These are phyloP conservation scores for Dendrocincla tyrannina DNA, from an alignment of 2,797 vertebrate genomes.

Conservation along the genomic window DNA sequence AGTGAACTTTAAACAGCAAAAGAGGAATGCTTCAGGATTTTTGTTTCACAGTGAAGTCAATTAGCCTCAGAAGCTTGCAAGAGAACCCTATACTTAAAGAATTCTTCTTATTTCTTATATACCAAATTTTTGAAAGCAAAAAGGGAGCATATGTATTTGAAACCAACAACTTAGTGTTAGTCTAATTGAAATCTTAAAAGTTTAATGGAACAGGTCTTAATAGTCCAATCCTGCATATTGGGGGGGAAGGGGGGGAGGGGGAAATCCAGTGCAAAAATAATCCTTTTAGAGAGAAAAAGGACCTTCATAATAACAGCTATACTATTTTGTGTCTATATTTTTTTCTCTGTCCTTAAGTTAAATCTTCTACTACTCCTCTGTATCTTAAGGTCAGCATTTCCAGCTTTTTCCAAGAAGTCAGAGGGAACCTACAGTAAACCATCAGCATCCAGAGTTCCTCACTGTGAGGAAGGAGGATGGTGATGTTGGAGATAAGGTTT, in stretches of 20 bases:
- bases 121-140: neutral
- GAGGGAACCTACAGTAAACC: neutral
- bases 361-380: neutral
- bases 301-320: neutral
- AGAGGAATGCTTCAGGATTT: neutral
- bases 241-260: no score
- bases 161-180: neutral
- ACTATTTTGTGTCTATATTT: neutral
- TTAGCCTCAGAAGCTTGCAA: neutral
- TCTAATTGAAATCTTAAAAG: neutral
- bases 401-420: neutral
- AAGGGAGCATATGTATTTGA: neutral
- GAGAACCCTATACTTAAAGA: neutral
- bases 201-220: neutral
- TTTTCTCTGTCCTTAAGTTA: neutral
- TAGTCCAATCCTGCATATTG: neutral
- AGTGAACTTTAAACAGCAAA: neutral
- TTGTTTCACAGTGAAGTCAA: neutral
- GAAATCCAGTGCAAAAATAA: neutral
- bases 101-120: neutral
- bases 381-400: neutral
- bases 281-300: neutral
- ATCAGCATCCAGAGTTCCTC: neutral
- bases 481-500: neutral
- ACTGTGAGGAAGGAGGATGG: neutral